Evolutionary conservation across 2,797 vertebrate species (phyloP), one percentile per base, ranked within the genome.

Genomic region (Meriones psammophilus): DNA sequence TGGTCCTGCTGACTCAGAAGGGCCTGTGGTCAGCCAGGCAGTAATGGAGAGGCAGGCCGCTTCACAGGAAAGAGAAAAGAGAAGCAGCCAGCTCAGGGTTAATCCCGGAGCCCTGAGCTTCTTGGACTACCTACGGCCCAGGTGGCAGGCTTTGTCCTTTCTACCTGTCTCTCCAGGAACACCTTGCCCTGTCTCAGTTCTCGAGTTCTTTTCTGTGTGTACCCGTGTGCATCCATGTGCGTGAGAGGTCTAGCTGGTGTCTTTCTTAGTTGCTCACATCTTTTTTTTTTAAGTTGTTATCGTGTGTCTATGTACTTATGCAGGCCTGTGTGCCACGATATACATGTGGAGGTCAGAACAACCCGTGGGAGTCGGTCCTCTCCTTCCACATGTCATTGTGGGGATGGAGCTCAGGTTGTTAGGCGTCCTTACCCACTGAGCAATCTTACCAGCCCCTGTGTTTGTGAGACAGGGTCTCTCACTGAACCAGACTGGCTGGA

Each of bases 1-100:
- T 69, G 92, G 71, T 54, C 87, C 22, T 6, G 58, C 71, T 58
- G 68, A 89, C 92, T 50, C 33, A 86, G 93, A 74, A 87, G 78
- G 86, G 64, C 66, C 77, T 1, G 62, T 13, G 62, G 68, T 74
- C 3, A 14, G 64, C 64, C 39, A 18, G 71, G 2, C 42, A 42
- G 76, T 50, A 36, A 83, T 30, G 8, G 71, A 33, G 79, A 56
- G 71, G 80, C 60, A 33, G 69, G 15, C 0, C 0, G 87, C 46
- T 60, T 22, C 33, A 60, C 10, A 77, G 73, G 1, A 76, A 26
- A 73, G 54, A 74, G 68, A 50, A 42, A 42, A 62, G 28, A 42
- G 36, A 26, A 28, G 54, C 39, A n/a, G 30, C 14, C 30, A 64
- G 30, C 10, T 14, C 18, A 12, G 6, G 5, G 2, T 20, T 12